Base-by-base conservation (phyloP, 2,888 invertebrate species). In the Diplolepis rosae region DNA sequence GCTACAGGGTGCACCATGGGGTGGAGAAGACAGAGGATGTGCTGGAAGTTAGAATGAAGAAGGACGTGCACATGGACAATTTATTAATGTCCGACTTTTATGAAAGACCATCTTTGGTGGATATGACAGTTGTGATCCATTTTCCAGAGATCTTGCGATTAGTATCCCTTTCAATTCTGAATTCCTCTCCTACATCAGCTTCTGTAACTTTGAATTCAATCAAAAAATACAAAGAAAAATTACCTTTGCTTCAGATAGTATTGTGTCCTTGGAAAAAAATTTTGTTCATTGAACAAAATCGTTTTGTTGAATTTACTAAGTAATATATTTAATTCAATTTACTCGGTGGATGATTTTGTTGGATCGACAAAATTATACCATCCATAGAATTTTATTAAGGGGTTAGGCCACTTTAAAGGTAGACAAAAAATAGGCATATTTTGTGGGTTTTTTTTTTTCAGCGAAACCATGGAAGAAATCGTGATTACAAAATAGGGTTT, bases 1-100 rank as follows among this genome's bases (percentile, higher is more conserved):
- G 61, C 73, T 70, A 66, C 73, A 61, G 77, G 77, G 75, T 75
- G 77, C 75, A 75, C 69, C 72, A 75, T 72, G 74, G 72, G 72
- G 48, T 35, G 48, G 69, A 68, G 68, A 67, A 76, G 74, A 75
- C 74, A 71, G 70, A 74, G 68, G 32, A 56, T 18, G 65, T 67
- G 75, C 71, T 73, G 71, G 65, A 67, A 61, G 35, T 69, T 51
- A 70, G 65, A 73, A 32, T 27, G 22, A 24, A 35, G 73, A 61
- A 71, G 73, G 73, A 73, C 72, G 73, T 75, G 73, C 73, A 73
- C 30, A 61, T 35, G 24, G 27, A 42, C 61, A 61, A 61, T 61
- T 61, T 61, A 42, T 61, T 61, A 61, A 61, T 24, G 39, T n/a
- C 61, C 35, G n/a, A 27, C 61, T 22, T 61, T 61, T 42, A 61